These are phyloP conservation scores for Siniperca undulata DNA, from an alignment of 2,797 vertebrate genomes.

Conservation along the genomic window DNA sequence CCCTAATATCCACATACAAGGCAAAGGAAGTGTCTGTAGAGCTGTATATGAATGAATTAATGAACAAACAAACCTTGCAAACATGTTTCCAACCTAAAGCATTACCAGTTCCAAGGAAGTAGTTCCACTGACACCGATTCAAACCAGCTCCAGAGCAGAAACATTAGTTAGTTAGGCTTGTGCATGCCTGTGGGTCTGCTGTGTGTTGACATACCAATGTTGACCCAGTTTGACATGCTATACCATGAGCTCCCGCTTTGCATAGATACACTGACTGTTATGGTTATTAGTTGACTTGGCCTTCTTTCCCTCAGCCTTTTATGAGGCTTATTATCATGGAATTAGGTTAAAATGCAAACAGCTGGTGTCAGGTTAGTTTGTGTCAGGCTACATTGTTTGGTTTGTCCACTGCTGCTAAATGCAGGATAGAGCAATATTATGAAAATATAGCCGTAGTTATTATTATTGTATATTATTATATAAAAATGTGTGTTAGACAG, in stretches of 20 bases:
- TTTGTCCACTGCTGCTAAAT: too few species aligned
- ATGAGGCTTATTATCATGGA: too few species aligned
- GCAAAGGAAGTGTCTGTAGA: conserved; percentile 9
- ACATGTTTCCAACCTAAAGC: conserved; percentile 8
- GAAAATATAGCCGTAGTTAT: too few species aligned
- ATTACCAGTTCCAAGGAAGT: not conserved
- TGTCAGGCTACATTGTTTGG: too few species aligned
- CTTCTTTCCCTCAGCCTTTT: too few species aligned
- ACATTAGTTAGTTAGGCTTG: not conserved
- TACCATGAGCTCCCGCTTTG: not conserved
- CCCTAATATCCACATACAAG: not conserved
- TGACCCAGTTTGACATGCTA: conserved; percentile 4
- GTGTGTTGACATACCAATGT: not conserved
- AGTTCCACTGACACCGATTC: not conserved
- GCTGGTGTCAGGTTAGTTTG: too few species aligned
- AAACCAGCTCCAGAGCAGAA: not conserved
- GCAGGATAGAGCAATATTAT: too few species aligned
- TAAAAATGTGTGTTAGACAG: too few species aligned
- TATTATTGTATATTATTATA: too few species aligned
- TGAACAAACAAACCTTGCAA: conserved; percentile 2
- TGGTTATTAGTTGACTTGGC: too few species aligned
- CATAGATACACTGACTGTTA: not conserved
- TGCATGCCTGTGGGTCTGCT: not conserved
- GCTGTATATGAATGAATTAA: too few species aligned
- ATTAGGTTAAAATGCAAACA: too few species aligned